phyloP scores from a whole-genome alignment of 2,888 invertebrate genomes.

The Cantharis flavilabris region DNA sequence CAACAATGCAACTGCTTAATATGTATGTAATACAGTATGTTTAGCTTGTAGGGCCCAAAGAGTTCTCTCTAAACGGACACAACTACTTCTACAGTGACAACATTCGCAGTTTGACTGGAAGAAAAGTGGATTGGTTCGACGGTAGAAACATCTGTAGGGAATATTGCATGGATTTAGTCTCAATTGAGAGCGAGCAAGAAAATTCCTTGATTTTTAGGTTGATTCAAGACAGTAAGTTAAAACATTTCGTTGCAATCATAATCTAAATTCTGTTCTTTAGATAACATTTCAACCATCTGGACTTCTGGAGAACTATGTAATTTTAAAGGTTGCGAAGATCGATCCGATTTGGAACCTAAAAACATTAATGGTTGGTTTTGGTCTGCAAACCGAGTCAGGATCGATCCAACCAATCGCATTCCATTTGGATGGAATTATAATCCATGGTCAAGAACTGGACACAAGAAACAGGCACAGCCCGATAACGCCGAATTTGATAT shows the following conservation, averaged over 20 bases:
- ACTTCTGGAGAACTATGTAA: slow-evolving; percentile 90
- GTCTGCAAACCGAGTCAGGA: slow-evolving; percentile 87
- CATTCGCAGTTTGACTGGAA: slow-evolving; percentile 75
- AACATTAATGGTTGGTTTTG: slow-evolving; percentile 89
- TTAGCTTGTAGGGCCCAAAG: slow-evolving; percentile 77
- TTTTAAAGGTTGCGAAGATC: slow-evolving; percentile 89
- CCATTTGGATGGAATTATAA: slow-evolving; percentile 80
- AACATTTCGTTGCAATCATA: background rate
- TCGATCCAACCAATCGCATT: slow-evolving; percentile 77
- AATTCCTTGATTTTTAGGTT: slow-evolving; percentile 88
- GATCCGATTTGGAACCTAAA: slow-evolving; percentile 85
- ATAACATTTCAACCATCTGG: slow-evolving; percentile 92
- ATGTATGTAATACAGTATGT: too few species aligned
- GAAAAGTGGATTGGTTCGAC: slow-evolving; percentile 88
- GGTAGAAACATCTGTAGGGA: slow-evolving; percentile 89
- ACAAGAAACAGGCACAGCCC: slow-evolving; percentile 86
- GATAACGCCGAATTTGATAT: slow-evolving; percentile 92
- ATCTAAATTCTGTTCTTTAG: slow-evolving; percentile 53
- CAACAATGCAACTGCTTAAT: background rate
- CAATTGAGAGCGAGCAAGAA: slow-evolving; percentile 87
- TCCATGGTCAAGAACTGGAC: slow-evolving; percentile 89
- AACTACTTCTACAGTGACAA: slow-evolving; percentile 89
- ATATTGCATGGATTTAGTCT: slow-evolving; percentile 92
- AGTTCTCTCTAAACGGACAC: slow-evolving; percentile 84
- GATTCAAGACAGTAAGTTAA: slow-evolving; percentile 77